Conservation (phyloP, 2,113 vertebrate genomes). For the Leuciscus idus region DNA sequence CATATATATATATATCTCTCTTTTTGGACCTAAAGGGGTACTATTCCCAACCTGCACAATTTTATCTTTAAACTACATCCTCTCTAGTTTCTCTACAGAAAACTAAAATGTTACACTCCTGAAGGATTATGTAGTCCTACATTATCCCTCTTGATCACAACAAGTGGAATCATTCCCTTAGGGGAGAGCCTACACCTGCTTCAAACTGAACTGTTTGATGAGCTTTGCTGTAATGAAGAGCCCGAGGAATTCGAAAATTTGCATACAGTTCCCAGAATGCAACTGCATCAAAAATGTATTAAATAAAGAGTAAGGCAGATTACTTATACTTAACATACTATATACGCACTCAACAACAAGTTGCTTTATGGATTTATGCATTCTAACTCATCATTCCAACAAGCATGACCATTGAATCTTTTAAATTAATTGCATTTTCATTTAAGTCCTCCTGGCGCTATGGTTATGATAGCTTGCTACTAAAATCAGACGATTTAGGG, state of each 20-base stretch:
- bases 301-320: constrained; percentile 29
- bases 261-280: constrained; percentile 55
- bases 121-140: constrained; percentile 18
- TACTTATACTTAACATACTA: background rate
- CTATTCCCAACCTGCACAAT: background rate
- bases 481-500: background rate
- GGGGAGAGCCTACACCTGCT: constrained; percentile 52
- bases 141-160: constrained; percentile 39
- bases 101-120: constrained; percentile 15
- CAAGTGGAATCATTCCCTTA: constrained; percentile 22
- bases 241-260: constrained; percentile 60
- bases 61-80: constrained; percentile 15
- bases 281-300: constrained; percentile 47
- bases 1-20: background rate
- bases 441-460: background rate
- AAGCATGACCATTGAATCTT: background rate
- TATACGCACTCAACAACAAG: background rate
- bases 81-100: background rate
- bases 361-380: background rate
- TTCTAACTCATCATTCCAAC: background rate
- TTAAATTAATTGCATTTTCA: background rate
- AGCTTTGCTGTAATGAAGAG: constrained; percentile 58
- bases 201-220: constrained; percentile 56
- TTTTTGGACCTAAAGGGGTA: background rate
- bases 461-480: background rate